phyloP scores from a whole-genome alignment of 30 jellyfish, hydroid and myxozoan species.

The Chrysaora quinquecirrha region DNA sequence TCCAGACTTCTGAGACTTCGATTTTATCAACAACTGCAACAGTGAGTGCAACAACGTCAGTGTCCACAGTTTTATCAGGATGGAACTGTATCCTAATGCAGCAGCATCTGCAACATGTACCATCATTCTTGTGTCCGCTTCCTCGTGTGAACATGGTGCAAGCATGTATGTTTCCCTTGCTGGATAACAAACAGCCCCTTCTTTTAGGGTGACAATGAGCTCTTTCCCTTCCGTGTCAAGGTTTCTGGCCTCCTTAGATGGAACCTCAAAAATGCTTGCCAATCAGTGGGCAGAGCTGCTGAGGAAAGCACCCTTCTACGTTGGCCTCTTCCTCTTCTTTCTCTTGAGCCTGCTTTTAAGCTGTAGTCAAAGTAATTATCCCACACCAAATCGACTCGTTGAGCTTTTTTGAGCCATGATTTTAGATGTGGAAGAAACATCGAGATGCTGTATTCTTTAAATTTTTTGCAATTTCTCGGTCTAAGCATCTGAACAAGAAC shows the following conservation, averaged over 20 bases:
- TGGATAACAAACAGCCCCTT: no score
- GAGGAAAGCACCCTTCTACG: neutral
- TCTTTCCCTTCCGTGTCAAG: no score
- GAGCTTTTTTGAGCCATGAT: neutral
- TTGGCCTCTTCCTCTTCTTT: no score
- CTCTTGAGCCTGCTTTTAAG: no score
- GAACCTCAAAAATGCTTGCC: neutral
- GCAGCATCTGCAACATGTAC: neutral
- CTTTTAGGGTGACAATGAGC: constrained; percentile 5
- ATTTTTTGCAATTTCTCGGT: neutral
- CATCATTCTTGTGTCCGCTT: no score
- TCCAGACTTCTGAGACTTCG: constrained; percentile 4
- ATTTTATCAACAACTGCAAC: neutral
- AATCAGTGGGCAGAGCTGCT: neutral
- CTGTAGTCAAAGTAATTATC: no score
- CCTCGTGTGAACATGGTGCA: no score
- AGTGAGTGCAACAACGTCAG: constrained; percentile 12
- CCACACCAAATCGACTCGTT: neutral
- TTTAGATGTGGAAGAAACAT: no score
- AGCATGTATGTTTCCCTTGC: no score
- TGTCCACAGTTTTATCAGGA: neutral
- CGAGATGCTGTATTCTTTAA: neutral
- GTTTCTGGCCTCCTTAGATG: neutral
- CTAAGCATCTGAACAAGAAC: neutral
- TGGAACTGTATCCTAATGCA: no score